Percentiles rank a stretch among this genome's conserved stretches.
These are phyloP conservation scores for Clavelina lepadiformis DNA, from an alignment of 23 tunicate species.

Conservation along the genomic window DNA sequence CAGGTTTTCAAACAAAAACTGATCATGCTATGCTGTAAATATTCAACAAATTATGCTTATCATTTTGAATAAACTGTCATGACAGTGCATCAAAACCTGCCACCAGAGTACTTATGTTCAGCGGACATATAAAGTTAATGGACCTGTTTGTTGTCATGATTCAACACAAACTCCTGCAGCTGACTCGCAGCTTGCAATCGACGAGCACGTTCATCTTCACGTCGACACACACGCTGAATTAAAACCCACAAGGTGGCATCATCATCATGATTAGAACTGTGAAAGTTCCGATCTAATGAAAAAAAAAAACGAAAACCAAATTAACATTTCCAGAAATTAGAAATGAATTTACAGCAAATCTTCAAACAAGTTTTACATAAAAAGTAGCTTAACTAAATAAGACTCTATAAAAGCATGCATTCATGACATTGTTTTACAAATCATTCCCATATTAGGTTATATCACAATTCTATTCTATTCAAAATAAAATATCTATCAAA, in stretches of 20 bases:
- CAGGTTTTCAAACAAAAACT: not conserved
- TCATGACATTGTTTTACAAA: too few species aligned
- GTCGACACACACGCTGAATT: slow-evolving; percentile 77
- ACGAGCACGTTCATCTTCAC: slow-evolving; percentile 72
- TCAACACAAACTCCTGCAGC: slow-evolving; percentile 59
- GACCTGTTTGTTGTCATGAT: slow-evolving; percentile 65
- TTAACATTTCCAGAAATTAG: not conserved
- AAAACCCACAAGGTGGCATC: slow-evolving; percentile 58
- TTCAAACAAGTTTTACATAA: not conserved
- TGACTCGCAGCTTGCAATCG: slow-evolving; percentile 66
- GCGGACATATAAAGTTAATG: too few species aligned
- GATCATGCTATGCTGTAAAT: not conserved
- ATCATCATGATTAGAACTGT: slow-evolving; percentile 51
- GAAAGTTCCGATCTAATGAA: slow-evolving; percentile 74
- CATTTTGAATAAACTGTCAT: too few species aligned
- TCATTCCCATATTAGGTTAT: not conserved
- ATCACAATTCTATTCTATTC: not conserved
- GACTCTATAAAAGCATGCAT: too few species aligned
- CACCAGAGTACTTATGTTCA: too few species aligned
- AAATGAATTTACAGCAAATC: not conserved
- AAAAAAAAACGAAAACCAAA: not conserved
- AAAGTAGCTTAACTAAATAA: too few species aligned
- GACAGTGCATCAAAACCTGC: too few species aligned
- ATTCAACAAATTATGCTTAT: too few species aligned
- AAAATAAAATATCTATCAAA: not conserved